Percentiles rank a stretch among this genome's conserved stretches.
Conservation (phyloP, 2,113 vertebrate species). For the Scomber japonicus region DNA sequence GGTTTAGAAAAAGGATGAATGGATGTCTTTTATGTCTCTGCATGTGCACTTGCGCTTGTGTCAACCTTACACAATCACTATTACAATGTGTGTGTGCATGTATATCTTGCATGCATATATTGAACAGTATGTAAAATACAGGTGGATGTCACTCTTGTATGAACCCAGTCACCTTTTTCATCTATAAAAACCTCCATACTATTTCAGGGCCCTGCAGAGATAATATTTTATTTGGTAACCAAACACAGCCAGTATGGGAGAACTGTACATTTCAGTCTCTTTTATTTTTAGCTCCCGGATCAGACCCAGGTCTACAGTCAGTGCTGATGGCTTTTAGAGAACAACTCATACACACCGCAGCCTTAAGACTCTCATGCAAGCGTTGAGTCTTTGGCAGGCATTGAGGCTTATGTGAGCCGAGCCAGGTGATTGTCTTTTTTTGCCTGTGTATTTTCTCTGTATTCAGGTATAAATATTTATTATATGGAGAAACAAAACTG, state of each 20-base stretch:
- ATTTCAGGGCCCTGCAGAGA: constrained; percentile 26
- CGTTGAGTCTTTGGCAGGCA: constrained; percentile 54
- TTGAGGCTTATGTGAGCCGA: constrained; percentile 19
- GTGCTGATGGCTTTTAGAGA: constrained; percentile 44
- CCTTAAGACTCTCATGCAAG: constrained; percentile 58
- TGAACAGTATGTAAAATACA: constrained; percentile 24
- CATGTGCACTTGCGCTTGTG: constrained; percentile 8
- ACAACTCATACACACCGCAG: constrained; percentile 31
- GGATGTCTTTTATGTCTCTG: constrained; percentile 54
- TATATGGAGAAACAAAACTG: constrained; percentile 38
- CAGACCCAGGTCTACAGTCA: constrained; percentile 52
- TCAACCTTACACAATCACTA: constrained; percentile 26
- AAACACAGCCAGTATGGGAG: constrained; percentile 41
- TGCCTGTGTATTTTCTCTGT: constrained; percentile 58
- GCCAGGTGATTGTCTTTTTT: constrained; percentile 66
- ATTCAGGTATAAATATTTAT: constrained; percentile 71
- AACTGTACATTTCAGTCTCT: constrained; percentile 39
- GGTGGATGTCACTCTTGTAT: constrained; percentile 46
- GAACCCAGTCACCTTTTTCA: constrained; percentile 45
- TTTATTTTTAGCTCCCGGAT: constrained; percentile 75
- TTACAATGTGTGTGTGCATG: constrained; percentile 4
- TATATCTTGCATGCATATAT: constrained; percentile 21
- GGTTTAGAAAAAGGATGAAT: constrained; percentile 46
- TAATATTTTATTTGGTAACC: constrained; percentile 57
- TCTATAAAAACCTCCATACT: constrained; percentile 17